Percentiles rank a stretch among this genome's conserved stretches.
These are phyloP conservation scores for Amazona guildingii DNA, from an alignment of 2,113 vertebrate species.

Conservation along the genomic window DNA sequence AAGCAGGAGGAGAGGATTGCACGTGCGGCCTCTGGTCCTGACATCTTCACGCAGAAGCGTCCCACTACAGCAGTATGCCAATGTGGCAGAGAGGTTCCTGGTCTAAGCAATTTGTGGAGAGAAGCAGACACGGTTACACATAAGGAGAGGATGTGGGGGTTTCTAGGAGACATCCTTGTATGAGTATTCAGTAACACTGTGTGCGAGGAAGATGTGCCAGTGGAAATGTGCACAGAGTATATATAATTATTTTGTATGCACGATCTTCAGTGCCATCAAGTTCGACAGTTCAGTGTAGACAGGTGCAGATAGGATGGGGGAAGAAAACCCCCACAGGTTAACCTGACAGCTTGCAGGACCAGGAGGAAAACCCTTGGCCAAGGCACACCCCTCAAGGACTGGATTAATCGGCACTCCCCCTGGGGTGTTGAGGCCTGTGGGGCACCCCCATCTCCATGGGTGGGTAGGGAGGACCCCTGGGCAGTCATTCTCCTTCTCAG, in stretches of 20 bases:
- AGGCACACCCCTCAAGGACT: accelerated
- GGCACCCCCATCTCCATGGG: accelerated
- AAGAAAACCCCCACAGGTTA: accelerated
- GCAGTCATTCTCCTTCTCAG: accelerated
- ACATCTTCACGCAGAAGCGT: background rate
- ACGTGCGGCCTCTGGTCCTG: accelerated
- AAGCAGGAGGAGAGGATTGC: background rate
- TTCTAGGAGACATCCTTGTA: background rate
- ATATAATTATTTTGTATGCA: background rate
- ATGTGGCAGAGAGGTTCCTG: background rate
- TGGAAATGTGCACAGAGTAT: background rate
- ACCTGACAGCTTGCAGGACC: accelerated
- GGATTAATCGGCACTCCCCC: accelerated
- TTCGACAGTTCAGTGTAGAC: accelerated
- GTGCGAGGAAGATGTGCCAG: background rate
- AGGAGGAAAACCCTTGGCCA: background rate
- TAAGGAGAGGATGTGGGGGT: background rate
- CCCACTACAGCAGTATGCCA: background rate
- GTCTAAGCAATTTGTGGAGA: background rate
- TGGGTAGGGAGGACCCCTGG: background rate
- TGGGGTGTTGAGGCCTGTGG: accelerated
- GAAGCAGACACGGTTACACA: background rate
- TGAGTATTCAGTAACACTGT: background rate
- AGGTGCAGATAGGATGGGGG: accelerated
- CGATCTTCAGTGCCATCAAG: background rate